Evolutionary conservation across 2,797 vertebrate species (phyloP), one percentile per base, ranked within the genome.

Genomic region (Iguana delicatissima): DNA sequence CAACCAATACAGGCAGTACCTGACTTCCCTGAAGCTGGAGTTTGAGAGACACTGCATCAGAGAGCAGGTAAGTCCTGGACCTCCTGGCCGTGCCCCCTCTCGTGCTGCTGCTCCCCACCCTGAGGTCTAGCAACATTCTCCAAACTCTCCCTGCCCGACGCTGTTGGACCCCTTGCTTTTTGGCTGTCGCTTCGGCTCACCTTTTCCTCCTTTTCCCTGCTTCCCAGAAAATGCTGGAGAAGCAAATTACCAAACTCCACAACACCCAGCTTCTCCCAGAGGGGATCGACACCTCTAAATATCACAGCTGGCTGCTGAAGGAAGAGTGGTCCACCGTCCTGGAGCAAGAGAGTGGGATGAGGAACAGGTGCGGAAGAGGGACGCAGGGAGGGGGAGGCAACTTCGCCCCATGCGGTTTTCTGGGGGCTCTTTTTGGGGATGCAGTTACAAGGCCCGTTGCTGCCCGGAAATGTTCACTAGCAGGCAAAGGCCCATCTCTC

Each of bases 1-100:
- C 72, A 96, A 95, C 77, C 93, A 95, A 82, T 97, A 96, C 42
- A 94, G 95, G 6, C 94, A 97, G 26, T 96, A 96, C 92, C 92
- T 97, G 90, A 96, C 96, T 50, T 95, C 93, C 85, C 93, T 97
- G 69, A 96, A 96, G 90, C 89, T 96, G 93, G 96, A 96, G 84
- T 96, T 96, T 92, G 94, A 96, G 94, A 96, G 94, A 92, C 96
- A 96, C 84, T 97, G 96, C 92, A 32, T 95, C 72, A 93, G 87
- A 95, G 96, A 97, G 94, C 95, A 96, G 93, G 96, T 96, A 95
- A 95, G 95, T 62, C 18, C 10, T 5, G 4, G 55, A 32, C 14
- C 10, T 26, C 7, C 2, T 26, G 2, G 72, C 9, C 13, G 8
- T 29, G 5, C 16, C 29, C 42, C 24, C 42, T 5, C 5, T 4